phyloP scores from a whole-genome alignment of 1,140 invertebrate genomes.

The Hetaerina americana region DNA sequence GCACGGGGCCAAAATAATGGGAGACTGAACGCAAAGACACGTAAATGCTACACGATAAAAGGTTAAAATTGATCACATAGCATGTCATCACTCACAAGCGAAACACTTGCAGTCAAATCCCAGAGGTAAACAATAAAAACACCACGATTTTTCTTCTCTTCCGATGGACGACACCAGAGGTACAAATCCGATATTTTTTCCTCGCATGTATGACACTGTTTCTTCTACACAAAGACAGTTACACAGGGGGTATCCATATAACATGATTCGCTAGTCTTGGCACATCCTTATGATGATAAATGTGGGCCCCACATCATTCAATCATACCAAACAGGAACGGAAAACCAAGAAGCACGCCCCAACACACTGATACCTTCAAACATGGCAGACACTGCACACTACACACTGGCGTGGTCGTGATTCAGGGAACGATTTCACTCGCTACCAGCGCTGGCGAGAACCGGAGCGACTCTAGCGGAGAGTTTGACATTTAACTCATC shows the following conservation, averaged over 20 bases:
- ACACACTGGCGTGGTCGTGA: conserved; percentile 13
- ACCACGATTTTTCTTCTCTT: conserved; percentile 1
- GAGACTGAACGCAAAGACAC: conserved; percentile 3
- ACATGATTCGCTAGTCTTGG: conserved; percentile 8
- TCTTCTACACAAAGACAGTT: conserved; percentile 8
- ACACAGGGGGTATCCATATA: conserved; percentile 7
- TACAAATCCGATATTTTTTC: conserved; percentile 10
- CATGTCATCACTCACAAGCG: not conserved
- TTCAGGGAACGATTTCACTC: conserved; percentile 6
- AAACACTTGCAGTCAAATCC: conserved; percentile 1
- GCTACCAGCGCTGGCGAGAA: conserved; percentile 5
- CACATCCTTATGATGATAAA: conserved; percentile 5
- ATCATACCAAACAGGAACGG: conserved; percentile 9
- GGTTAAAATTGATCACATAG: conserved; percentile 6
- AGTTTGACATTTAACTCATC: not conserved
- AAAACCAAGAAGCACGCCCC: conserved; percentile 13
- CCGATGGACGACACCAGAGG: conserved; percentile 4
- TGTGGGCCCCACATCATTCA: conserved; percentile 12
- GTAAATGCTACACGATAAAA: conserved; percentile 6
- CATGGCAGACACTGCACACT: conserved; percentile 15
- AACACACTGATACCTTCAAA: conserved; percentile 11
- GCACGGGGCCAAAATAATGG: conserved; percentile 14
- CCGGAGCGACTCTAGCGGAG: not conserved
- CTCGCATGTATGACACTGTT: conserved; percentile 10
- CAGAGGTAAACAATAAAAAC: conserved; percentile 6